Evolutionary conservation across 2,797 vertebrate genomes (phyloP).

Genomic region (Lophius americanus): DNA sequence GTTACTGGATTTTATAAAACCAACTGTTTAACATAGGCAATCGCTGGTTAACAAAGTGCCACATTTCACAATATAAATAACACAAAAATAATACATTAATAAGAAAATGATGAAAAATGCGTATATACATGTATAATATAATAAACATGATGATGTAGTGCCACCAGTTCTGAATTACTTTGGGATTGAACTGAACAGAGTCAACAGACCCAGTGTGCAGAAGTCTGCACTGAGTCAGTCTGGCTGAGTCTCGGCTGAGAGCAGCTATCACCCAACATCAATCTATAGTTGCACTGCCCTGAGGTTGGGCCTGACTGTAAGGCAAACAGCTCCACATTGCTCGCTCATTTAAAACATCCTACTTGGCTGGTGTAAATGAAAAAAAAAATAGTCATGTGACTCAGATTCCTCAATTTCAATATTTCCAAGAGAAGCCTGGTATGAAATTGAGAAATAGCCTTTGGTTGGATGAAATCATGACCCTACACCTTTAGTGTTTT

Average conservation of each 20-base stretch:
- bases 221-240: slow-evolving; percentile 61
- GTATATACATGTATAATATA: neutral
- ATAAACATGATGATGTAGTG: slow-evolving; percentile 2
- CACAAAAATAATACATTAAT: neutral
- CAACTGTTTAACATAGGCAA: slow-evolving; percentile 16
- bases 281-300: slow-evolving; percentile 50
- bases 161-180: slow-evolving; percentile 34
- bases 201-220: slow-evolving; percentile 37
- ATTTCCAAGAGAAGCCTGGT: slow-evolving; percentile 4
- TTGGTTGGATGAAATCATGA: neutral
- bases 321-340: slow-evolving; percentile 49
- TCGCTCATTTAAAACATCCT: neutral
- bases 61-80: neutral
- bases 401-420: slow-evolving; percentile 17
- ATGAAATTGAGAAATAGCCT: slow-evolving; percentile 11
- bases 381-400: slow-evolving; percentile 24
- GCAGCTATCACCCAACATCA: slow-evolving; percentile 37
- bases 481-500: neutral
- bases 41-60: neutral
- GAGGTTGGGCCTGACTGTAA: slow-evolving; percentile 19
- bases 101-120: neutral
- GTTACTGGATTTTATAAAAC: slow-evolving; percentile 37
- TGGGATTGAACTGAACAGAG: slow-evolving; percentile 27
- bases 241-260: slow-evolving; percentile 29
- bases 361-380: slow-evolving; percentile 22